phyloP scores from a whole-genome alignment of 2,888 invertebrate genomes.

The Chelonus formosanus region DNA sequence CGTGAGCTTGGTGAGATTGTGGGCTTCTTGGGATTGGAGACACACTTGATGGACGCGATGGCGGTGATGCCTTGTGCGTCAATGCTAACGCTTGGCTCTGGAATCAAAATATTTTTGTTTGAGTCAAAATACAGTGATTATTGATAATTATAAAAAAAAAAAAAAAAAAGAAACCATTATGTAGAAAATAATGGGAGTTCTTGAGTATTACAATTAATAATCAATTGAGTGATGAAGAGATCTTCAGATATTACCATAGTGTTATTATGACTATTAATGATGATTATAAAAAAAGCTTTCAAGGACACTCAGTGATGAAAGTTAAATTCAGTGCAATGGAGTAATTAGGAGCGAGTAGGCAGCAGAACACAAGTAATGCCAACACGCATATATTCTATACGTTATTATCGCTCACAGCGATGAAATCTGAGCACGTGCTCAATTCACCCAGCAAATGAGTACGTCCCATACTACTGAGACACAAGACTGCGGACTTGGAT shows the following conservation, averaged over 20 bases:
- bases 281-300: too few relatives aligned
- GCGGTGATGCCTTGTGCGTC: constrained; percentile 69
- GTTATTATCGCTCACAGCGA: constrained; percentile 43
- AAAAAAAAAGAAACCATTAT: too few relatives aligned
- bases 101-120: constrained; percentile 26
- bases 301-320: too few relatives aligned
- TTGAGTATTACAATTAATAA: too few relatives aligned
- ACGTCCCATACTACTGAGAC: constrained; percentile 25
- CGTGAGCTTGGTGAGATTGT: constrained; percentile 51
- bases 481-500: constrained; percentile 50
- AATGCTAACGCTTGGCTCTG: constrained; percentile 76
- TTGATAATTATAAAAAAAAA: background rate
- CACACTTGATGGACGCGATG: constrained; percentile 63
- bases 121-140: constrained; percentile 26
- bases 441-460: constrained; percentile 49
- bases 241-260: too few relatives aligned
- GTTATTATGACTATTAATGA: too few relatives aligned
- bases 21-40: constrained; percentile 60
- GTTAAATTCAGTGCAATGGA: constrained; percentile 6
- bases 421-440: constrained; percentile 66
- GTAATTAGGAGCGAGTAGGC: constrained; percentile 14
- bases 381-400: constrained; percentile 11
- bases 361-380: constrained; percentile 1
- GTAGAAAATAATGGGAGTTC: too few relatives aligned
- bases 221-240: too few relatives aligned